Conservation (phyloP, 2,888 invertebrate species). For the Macrophya alboannulata region DNA sequence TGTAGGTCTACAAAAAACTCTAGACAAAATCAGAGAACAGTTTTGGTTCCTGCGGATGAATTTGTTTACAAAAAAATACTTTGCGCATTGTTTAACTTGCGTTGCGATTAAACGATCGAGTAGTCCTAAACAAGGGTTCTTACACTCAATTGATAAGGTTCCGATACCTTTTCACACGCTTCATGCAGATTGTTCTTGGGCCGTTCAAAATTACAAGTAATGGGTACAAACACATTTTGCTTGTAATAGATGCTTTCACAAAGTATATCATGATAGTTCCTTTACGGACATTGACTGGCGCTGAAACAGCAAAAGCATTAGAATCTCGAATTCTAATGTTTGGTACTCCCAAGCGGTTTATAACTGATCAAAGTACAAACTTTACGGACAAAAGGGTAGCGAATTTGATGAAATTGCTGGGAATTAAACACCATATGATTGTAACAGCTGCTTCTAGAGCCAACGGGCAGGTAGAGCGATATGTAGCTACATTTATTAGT, state of each 20-base stretch:
- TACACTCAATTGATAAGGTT: constrained; percentile 54
- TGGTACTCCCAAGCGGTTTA: constrained; percentile 55
- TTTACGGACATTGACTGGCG: constrained; percentile 61
- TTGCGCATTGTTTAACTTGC: constrained; percentile 67
- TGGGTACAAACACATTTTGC: constrained; percentile 60
- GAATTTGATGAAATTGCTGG: neutral
- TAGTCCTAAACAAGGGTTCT: constrained; percentile 41
- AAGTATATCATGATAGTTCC: constrained; percentile 61
- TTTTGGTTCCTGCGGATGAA: constrained; percentile 68
- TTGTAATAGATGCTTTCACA: constrained; percentile 60
- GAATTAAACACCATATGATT: neutral
- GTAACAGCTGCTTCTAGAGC: constrained; percentile 58
- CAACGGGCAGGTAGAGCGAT: constrained; percentile 62
- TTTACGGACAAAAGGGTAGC: constrained; percentile 23
- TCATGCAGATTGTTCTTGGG: constrained; percentile 58
- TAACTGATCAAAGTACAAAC: constrained; percentile 58
- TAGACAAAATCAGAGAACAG: constrained; percentile 62
- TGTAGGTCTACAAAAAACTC: constrained; percentile 65
- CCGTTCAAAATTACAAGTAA: constrained; percentile 51
- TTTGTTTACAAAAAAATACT: constrained; percentile 65
- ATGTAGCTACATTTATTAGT: constrained; percentile 59
- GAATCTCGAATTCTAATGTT: constrained; percentile 57
- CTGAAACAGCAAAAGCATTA: constrained; percentile 58
- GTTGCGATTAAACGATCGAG: neutral
- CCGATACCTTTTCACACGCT: constrained; percentile 55